Evolutionary conservation across 2,888 invertebrate species (phyloP).

Genomic region (Autographa gamma): DNA sequence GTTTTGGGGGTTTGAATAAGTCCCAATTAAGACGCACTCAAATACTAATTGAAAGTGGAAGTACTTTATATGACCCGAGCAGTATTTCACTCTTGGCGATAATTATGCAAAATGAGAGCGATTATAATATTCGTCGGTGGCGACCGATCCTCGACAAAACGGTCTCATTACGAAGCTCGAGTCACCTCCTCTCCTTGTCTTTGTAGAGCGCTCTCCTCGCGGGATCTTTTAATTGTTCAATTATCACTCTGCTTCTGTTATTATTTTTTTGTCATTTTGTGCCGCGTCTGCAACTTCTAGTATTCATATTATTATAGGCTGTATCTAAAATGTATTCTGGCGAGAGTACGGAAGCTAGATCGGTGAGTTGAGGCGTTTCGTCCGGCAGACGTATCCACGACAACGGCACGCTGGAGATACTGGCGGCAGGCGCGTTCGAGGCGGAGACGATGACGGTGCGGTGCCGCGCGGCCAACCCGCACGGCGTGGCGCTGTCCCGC

Average conservation of each 20-base stretch:
- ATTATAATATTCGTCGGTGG: conserved; percentile 56
- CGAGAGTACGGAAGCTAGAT: neutral
- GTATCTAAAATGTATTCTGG: too few relatives aligned
- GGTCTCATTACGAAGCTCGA: conserved; percentile 18
- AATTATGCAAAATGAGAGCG: conserved; percentile 57
- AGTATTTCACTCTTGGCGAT: conserved; percentile 27
- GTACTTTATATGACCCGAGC: neutral
- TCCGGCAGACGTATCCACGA: conserved; percentile 62
- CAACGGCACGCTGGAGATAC: conserved; percentile 78
- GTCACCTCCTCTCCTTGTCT: conserved; percentile 9
- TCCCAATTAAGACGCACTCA: neutral
- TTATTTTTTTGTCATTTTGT: neutral
- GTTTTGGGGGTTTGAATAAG: neutral
- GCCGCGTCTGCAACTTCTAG: neutral
- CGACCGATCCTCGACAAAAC: conserved; percentile 6
- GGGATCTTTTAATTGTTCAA: conserved; percentile 32
- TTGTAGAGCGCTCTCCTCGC: conserved; percentile 9
- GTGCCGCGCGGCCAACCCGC: conserved; percentile 93
- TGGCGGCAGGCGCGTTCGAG: conserved; percentile 57
- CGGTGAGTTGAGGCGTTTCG: neutral
- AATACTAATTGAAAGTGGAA: neutral
- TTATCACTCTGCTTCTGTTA: conserved; percentile 12
- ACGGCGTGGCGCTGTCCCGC: conserved; percentile 93
- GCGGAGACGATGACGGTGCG: conserved; percentile 73
- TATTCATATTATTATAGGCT: too few relatives aligned